Base-by-base conservation (phyloP, 1,140 invertebrate genomes). In the Brachionus plicatilis region DNA sequence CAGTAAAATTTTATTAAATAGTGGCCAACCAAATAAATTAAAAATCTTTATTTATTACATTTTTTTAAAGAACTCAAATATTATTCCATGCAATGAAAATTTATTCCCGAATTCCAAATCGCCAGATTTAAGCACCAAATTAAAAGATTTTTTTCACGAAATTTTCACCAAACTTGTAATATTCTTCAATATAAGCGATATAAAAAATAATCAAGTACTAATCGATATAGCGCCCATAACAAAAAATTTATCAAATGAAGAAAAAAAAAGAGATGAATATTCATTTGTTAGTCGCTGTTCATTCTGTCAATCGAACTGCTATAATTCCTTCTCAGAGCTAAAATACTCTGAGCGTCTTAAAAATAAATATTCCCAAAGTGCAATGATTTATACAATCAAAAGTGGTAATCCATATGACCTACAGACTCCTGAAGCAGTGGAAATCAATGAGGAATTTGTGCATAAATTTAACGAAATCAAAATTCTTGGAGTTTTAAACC, bases 61-160 rank as follows among this genome's bases (percentile, higher is more conserved):
- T 27, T 76, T 76, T 50, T 14, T 14, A 27, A 76, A 76, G 72
- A 76, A 76, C 50, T 76, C 72, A 37, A 76, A 76, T 27, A 50
- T 76, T 0, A 29, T 76, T 37, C 72, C 72, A 9, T 20, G 43
- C 1, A 50, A 76, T 76, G 72, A 76, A 50, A 24, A 50, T 37
- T 37, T 76, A 76, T 76, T 76, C 50, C 72, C 72, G 11, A 76
- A 11, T 50, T 50, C 7, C 11, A 76, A 76, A 76, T 27, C 43
- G 7, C 11, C 1, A 14, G 50, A 76, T 27, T 47, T 76, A 47
- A 50, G 4, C 6, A 9, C 8, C 11, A 76, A 50, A 50, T 24
- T 76, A 50, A 76, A 27, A 76, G 11, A 76, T 12, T 50, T 50
- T 27, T 29, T 50, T 50, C 1, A 11, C 4, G 43, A 76, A 20